These are phyloP conservation scores for Microctonus aethiopoides DNA, from an alignment of 2,888 invertebrate genomes.

Conservation along the genomic window DNA sequence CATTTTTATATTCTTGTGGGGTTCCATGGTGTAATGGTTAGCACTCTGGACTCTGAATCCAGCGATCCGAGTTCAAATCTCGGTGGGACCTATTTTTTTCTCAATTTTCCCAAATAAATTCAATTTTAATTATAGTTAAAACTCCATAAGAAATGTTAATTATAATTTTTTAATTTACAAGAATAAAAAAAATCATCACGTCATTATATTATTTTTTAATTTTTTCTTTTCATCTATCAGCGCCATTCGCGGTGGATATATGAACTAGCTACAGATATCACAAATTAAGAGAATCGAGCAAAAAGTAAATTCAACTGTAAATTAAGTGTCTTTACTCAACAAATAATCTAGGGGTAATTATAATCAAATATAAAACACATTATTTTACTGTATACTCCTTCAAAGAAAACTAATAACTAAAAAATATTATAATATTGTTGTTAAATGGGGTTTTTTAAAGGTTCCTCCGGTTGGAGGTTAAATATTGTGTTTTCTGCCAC, in stretches of 20 bases:
- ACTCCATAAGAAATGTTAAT: background rate
- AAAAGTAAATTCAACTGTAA: background rate
- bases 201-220: background rate
- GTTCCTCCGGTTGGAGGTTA: too few species aligned
- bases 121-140: background rate
- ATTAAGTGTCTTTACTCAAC: too few species aligned
- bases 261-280: background rate
- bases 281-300: background rate
- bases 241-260: background rate
- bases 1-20: background rate
- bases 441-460: too few species aligned
- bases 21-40: slow-evolving; percentile 80
- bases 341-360: too few species aligned
- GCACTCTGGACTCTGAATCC: slow-evolving; percentile 85
- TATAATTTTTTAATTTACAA: background rate
- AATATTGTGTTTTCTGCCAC: too few species aligned
- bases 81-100: slow-evolving; percentile 73
- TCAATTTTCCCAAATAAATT: background rate
- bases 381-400: too few species aligned
- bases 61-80: slow-evolving; percentile 85
- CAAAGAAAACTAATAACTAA: too few species aligned
- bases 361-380: too few species aligned
- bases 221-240: background rate
- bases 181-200: background rate
- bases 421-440: too few species aligned